These are phyloP conservation scores for Oscheius sp. DNA, from an alignment of 1,140 invertebrate genomes.

Conservation along the genomic window DNA sequence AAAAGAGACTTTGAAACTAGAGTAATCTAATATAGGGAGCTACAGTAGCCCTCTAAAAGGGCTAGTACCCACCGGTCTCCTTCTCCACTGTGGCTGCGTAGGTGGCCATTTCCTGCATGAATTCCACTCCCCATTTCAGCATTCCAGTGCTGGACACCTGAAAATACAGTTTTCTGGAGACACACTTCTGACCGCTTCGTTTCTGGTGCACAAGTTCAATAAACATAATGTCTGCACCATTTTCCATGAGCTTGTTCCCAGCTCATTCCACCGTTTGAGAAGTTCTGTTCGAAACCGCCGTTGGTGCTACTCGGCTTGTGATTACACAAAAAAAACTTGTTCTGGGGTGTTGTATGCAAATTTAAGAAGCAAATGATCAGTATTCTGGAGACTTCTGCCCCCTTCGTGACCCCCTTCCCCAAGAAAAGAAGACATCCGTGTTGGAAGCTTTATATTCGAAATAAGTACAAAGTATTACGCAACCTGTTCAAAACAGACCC, in stretches of 20 bases:
- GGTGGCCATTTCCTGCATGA: conserved; percentile 94
- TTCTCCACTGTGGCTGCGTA: conserved; percentile 32
- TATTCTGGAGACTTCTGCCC: too few species aligned
- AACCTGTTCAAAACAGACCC: conserved; percentile 11
- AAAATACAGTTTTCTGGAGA: too few species aligned
- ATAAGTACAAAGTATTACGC: neutral
- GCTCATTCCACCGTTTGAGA: too few species aligned
- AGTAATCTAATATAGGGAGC: neutral
- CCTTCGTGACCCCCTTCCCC: too few species aligned
- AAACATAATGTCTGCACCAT: too few species aligned
- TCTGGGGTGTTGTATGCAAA: too few species aligned
- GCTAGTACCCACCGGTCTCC: conserved; percentile 32
- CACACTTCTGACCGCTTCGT: neutral
- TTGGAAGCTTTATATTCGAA: conserved; percentile 15
- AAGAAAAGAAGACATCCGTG: conserved; percentile 15
- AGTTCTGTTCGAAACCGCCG: too few species aligned
- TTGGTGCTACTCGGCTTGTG: too few species aligned
- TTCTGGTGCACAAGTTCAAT: neutral
- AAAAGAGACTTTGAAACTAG: neutral
- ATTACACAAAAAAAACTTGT: too few species aligned
- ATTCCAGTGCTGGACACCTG: conserved; percentile 79
- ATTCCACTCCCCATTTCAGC: conserved; percentile 84
- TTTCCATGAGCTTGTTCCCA: too few species aligned
- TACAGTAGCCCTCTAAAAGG: neutral
- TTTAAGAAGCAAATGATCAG: too few species aligned